Percentiles rank a stretch among this genome's conserved stretches.
phyloP scores from a whole-genome alignment of 2,797 vertebrate genomes.

The Schizopygopsis pylzovi region DNA sequence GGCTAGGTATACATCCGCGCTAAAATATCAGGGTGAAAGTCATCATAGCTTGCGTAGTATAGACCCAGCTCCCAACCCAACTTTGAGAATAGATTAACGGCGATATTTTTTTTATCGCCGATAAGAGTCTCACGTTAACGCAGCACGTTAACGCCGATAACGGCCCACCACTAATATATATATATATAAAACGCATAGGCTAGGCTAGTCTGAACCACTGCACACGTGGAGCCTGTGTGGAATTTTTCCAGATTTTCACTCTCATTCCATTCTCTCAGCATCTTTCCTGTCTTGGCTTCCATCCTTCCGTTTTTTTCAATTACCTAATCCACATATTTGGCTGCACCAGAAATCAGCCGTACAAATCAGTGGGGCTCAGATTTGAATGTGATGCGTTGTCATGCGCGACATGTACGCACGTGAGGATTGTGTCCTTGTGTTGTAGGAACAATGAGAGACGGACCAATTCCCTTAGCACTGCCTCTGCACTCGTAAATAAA shows the following conservation, averaged over 20 bases:
- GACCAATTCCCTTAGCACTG: conserved; percentile 61
- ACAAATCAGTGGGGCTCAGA: conserved; percentile 41
- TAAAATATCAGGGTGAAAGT: no score
- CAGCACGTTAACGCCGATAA: no score
- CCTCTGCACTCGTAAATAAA: conserved; percentile 77
- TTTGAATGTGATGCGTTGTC: conserved; percentile 50
- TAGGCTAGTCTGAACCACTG: no score
- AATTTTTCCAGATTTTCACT: conserved; percentile 3
- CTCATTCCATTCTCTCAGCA: background rate
- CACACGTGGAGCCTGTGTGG: background rate
- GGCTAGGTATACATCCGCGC: no score
- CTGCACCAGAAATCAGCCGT: conserved; percentile 32
- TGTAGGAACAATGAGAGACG: conserved; percentile 67
- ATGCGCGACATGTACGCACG: conserved; percentile 48
- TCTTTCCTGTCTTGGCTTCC: conserved; percentile 4
- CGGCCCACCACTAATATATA: no score
- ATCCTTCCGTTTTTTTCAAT: conserved; percentile 29
- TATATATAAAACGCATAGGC: no score
- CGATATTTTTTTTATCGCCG: no score
- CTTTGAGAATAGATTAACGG: no score
- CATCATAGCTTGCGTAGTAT: no score
- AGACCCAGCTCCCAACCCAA: no score
- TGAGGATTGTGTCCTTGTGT: conserved; percentile 60
- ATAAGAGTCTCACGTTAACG: no score
- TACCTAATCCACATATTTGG: conserved; percentile 37